Evolutionary conservation across 2,888 invertebrate genomes (phyloP), one percentile per base, ranked within the genome.

Genomic region (Ernsta delagoae): DNA sequence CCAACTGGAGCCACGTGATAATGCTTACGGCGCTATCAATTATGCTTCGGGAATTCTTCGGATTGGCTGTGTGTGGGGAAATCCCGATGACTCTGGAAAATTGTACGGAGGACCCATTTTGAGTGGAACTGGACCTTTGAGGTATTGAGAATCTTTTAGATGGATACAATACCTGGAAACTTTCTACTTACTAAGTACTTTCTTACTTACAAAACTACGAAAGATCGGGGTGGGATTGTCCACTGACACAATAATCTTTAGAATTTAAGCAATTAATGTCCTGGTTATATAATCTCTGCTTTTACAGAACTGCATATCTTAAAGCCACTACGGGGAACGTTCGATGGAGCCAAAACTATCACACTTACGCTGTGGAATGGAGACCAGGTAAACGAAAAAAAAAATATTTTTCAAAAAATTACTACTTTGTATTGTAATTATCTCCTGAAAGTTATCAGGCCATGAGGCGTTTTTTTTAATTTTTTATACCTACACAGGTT

Each of bases 11-110:
- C 48, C 48, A 16, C 48, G 48, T 16, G 48, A 50, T 16, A 12
- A 50, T 6, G 7, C 7, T 16, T 50, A 50, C 16, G 50, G 50
- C 8, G 50, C 50, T 7, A 16, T 16, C 6, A 16, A 50, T 16
- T 50, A 50, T 16, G 50, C 50, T 50, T 50, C 50, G 50, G 50
- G 16, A 16, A 50, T 50, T 50, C 50, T 50, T 24, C 50, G 50
- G 16, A 50, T 50, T 24, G 50, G 50, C 3, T 50, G 50, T 8
- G 50, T 50, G 5, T 50, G 50, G 50, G 50, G 50, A 16, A 50
- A 50, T 50, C 6, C 16, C 16, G 50, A 50, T 3, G 50, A 50
- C 16, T 50, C 50, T 7, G 2, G 8, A 12, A 50, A 50, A 16
- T 50, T 50, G 3, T 50, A 50, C 24, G 50, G 50, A 24, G 50